These are phyloP conservation scores for Pantala flavescens DNA, from an alignment of 1,140 invertebrate species.

Conservation along the genomic window DNA sequence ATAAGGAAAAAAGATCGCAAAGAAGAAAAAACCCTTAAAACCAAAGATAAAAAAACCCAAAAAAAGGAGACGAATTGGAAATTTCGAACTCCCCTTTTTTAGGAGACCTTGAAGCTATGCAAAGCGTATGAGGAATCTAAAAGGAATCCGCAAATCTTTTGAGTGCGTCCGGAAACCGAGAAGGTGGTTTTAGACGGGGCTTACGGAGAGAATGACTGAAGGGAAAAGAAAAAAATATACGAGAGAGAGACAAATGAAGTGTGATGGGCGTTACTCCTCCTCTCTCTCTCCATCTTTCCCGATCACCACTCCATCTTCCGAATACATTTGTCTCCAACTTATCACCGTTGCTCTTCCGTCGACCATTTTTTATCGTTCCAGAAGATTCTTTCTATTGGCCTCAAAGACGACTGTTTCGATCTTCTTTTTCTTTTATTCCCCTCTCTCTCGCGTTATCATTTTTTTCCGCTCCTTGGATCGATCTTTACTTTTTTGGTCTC, in stretches of 20 bases:
- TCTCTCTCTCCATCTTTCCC: neutral
- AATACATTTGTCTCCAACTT: neutral
- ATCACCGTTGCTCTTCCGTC: neutral
- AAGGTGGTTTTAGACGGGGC: no score
- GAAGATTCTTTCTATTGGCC: neutral
- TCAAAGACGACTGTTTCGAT: neutral
- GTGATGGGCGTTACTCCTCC: neutral
- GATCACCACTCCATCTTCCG: neutral
- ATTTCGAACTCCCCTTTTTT: no score
- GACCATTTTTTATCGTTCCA: neutral
- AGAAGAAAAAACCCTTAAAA: no score
- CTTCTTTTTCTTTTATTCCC: neutral
- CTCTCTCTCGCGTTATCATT: neutral
- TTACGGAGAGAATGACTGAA: no score
- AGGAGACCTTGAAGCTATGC: no score
- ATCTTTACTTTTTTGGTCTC: neutral
- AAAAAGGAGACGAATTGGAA: no score
- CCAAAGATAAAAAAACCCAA: no score
- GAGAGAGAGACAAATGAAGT: neutral
- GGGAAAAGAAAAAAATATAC: no score
- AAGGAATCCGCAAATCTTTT: no score
- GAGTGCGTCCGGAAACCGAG: no score
- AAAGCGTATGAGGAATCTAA: no score
- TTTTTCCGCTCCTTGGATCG: neutral
- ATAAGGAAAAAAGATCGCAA: no score